Conservation (phyloP, 1,140 invertebrate genomes). For the Drosophila dunni region DNA sequence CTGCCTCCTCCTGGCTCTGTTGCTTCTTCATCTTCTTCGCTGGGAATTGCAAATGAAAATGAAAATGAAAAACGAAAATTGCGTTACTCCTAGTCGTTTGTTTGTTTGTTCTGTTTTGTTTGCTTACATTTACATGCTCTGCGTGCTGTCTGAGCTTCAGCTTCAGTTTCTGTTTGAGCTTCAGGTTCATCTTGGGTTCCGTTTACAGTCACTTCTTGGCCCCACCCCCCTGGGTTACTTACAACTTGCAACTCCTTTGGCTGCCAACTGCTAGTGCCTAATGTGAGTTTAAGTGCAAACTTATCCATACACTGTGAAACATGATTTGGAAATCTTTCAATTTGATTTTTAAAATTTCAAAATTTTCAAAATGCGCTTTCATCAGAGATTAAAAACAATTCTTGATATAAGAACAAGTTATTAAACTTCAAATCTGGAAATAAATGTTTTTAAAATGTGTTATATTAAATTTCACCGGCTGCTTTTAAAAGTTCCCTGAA, state of each 20-base stretch:
- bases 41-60: background rate
- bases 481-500: too few species aligned
- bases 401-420: too few species aligned
- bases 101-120: conserved; percentile 36
- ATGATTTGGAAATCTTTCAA: too few species aligned
- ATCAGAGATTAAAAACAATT: too few species aligned
- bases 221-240: background rate
- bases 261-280: conserved; percentile 30
- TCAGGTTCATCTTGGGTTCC: background rate
- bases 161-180: conserved; percentile 7
- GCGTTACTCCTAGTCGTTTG: conserved; percentile 57
- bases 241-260: background rate
- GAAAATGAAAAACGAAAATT: conserved; percentile 68
- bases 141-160: conserved; percentile 44
- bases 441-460: too few species aligned
- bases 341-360: too few species aligned
- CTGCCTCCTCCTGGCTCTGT: background rate
- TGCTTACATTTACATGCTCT: conserved; percentile 60
- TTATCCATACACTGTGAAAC: background rate
- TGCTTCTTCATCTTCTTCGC: background rate
- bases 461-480: too few species aligned
- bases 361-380: too few species aligned
- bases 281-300: conserved; percentile 30
- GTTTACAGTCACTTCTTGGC: background rate
- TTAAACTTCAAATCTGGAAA: too few species aligned